Percentiles rank a stretch among this genome's conserved stretches.
phyloP scores from a whole-genome alignment of 2,888 invertebrate species.

The Ashinkailepas kermadecensis region DNA sequence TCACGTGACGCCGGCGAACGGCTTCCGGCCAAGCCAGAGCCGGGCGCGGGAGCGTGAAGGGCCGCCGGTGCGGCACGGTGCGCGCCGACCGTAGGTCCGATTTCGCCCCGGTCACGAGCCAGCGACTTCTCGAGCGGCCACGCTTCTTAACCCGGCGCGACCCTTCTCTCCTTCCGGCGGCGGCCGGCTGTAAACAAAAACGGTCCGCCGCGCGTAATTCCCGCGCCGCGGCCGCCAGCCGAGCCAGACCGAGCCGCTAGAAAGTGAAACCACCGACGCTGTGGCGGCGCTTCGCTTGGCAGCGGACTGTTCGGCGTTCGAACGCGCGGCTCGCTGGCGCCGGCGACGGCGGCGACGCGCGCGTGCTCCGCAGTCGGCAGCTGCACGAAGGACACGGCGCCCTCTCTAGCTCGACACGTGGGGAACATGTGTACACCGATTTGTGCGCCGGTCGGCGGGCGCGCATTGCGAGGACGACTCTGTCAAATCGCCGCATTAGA shows the following conservation, averaged over 20 bases:
- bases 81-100: conserved; percentile 3
- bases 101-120: neutral
- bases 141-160: conserved; percentile 1
- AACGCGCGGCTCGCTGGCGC: neutral
- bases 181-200: neutral
- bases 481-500: neutral
- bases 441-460: neutral
- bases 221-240: neutral
- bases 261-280: neutral
- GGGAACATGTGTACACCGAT: neutral
- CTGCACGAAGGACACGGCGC: too few species aligned
- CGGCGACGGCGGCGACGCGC: neutral
- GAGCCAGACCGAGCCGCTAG: neutral
- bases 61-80: neutral
- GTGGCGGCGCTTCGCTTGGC: neutral
- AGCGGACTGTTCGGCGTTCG: neutral
- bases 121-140: neutral
- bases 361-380: neutral
- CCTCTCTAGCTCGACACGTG: too few species aligned
- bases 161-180: neutral
- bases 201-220: neutral
- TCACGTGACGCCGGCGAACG: neutral
- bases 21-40: conserved; percentile 13
- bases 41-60: neutral
- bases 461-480: neutral